Evolutionary conservation across 2,888 invertebrate genomes (phyloP).

Genomic region (Parnassius mnemosyne): DNA sequence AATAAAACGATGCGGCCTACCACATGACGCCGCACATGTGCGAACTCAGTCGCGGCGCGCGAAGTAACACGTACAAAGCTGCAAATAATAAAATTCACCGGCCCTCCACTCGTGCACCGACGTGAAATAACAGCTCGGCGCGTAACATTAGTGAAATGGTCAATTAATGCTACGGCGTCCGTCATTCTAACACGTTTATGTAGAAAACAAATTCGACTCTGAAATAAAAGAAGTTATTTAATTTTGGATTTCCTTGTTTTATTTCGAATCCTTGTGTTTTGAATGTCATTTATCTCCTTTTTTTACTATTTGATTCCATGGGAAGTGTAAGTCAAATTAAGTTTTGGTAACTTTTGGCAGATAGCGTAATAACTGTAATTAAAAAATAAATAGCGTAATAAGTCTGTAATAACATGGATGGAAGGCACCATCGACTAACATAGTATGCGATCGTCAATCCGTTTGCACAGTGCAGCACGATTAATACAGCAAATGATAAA

Average conservation of each 20-base stretch:
- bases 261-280: constrained; percentile 39
- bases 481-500: too few relatives aligned
- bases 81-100: constrained; percentile 13
- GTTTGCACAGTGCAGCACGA: too few relatives aligned
- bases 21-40: constrained; percentile 30
- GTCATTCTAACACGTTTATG: constrained; percentile 78
- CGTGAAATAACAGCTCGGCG: constrained; percentile 55
- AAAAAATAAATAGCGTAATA: not conserved
- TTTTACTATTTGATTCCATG: not conserved
- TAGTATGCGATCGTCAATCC: too few relatives aligned
- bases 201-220: constrained; percentile 80
- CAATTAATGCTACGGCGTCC: constrained; percentile 75
- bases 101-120: constrained; percentile 64
- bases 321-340: not conserved
- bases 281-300: too few relatives aligned
- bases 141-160: constrained; percentile 73
- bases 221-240: constrained; percentile 81
- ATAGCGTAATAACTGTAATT: not conserved
- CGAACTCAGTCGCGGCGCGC: constrained; percentile 30
- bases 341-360: not conserved
- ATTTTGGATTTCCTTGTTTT: constrained; percentile 75
- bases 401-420: too few relatives aligned
- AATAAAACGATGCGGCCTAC: constrained; percentile 32
- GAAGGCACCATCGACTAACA: too few relatives aligned
- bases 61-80: constrained; percentile 41